Conservation (phyloP, 1,140 invertebrate genomes). For the Leptestheria dahalacensis region DNA sequence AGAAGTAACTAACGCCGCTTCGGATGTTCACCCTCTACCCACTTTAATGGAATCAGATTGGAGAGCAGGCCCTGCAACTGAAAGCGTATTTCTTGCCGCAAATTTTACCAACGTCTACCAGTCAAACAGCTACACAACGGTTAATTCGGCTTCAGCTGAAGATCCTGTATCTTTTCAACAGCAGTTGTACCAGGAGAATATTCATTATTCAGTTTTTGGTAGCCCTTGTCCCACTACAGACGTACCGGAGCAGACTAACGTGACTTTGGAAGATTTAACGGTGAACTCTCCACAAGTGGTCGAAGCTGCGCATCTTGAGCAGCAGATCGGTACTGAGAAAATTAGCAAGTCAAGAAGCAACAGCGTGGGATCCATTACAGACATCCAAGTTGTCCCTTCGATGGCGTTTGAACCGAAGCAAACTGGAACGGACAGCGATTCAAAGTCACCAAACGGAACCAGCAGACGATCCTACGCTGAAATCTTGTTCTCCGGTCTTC, state of each 20-base stretch:
- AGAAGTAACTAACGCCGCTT: too few species aligned
- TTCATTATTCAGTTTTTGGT: too few species aligned
- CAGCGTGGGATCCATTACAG: neutral
- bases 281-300: too few species aligned
- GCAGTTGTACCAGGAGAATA: neutral
- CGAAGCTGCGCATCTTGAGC: neutral
- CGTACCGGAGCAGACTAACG: too few species aligned
- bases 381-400: neutral
- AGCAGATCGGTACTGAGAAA: too few species aligned
- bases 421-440: neutral
- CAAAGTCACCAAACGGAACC: neutral
- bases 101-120: neutral
- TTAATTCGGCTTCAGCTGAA: neutral
- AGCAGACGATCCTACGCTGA: slow-evolving; percentile 11
- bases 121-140: neutral
- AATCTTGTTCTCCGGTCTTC: slow-evolving; percentile 12
- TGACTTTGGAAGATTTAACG: too few species aligned
- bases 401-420: neutral
- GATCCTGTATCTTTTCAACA: neutral
- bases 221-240: too few species aligned
- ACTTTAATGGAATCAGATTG: too few species aligned
- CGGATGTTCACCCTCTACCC: too few species aligned
- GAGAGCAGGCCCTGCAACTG: too few species aligned
- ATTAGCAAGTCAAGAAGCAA: neutral
- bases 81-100: neutral